These are phyloP conservation scores for Tachyglossus aculeatus DNA, from an alignment of 2,797 vertebrate species.

Conservation along the genomic window DNA sequence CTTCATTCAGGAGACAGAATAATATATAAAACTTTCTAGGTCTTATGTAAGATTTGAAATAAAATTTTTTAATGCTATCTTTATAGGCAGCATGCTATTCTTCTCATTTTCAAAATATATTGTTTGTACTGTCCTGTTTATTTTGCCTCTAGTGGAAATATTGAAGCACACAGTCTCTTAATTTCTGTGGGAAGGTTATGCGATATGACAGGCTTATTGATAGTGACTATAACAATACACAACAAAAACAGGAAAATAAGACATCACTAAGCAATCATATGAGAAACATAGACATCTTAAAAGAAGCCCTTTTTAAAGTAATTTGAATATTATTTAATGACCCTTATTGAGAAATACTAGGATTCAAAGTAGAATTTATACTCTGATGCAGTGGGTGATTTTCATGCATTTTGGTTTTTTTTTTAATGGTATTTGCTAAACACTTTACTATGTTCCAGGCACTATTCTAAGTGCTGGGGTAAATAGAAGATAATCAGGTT, in stretches of 20 bases:
- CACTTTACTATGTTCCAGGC: no score
- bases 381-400: no score
- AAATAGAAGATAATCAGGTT: no score
- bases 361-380: not conserved
- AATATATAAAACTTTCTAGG: no score
- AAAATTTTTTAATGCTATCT: no score
- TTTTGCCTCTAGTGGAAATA: no score
- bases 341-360: not conserved
- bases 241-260: conserved; percentile 29
- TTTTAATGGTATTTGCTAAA: no score
- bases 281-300: not conserved
- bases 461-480: no score
- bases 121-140: not conserved
- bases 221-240: not conserved
- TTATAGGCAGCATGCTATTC: no score
- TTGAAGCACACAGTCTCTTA: not conserved
- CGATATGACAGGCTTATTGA: conserved; percentile 15
- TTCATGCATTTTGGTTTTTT: no score
- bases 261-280: not conserved
- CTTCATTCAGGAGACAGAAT: no score
- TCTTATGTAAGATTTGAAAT: not conserved
- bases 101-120: no score
- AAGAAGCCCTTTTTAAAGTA: not conserved
- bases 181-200: not conserved
- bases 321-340: not conserved